Evolutionary conservation across 2,113 vertebrate genomes (phyloP), one percentile per base, ranked within the genome.

Genomic region (Probosciger aterrimus): DNA sequence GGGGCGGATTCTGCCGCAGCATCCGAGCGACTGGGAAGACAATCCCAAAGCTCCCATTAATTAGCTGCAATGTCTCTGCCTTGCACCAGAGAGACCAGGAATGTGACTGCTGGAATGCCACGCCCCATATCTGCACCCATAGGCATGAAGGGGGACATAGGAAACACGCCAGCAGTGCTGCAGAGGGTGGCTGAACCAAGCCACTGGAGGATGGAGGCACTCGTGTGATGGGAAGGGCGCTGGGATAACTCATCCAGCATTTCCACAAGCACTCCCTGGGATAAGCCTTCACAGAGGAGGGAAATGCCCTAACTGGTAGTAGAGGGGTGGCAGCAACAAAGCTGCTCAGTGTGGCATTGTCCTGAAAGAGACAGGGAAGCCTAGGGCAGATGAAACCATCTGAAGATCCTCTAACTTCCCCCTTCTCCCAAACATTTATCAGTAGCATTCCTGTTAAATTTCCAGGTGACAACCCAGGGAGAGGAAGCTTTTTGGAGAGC

Each of bases 111-210:
- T 46, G 33, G n/a, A 16, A 44, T 19, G 60, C 31, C 50, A n/a
- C 0, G 0, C 41, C 84, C 55, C 31, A 5, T 0, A 0, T 7
- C 52, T 17, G 7, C 18, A 6, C 5, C 41, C 60, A 43, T 10
- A 31, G 27, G 19, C 0, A 2, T 3, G 9, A 14, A 4, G 20
- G 1, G 35, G 37, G 53, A 23, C 69, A 8, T 0, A 0, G 31
- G 39, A 13, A 80, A 50, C 30, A 13, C 13, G 6, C 19, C 2
- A 4, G 50, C 47, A 10, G 47, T 0, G 41, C 33, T 1, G 1
- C 71, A 60, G 35, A 50, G 39, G 25, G 62, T 0, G 1, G 44
- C 46, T 7, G 3, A 44, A 44, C 15, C 0, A 0, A 73, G 59
- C 25, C 0, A 0, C 15, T 2, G 1, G 28, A 59, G 28, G 67